Percentiles rank a stretch among this genome's conserved stretches.
Evolutionary conservation across 2,113 vertebrate species (phyloP).

Genomic region (Ellobius talpinus): DNA sequence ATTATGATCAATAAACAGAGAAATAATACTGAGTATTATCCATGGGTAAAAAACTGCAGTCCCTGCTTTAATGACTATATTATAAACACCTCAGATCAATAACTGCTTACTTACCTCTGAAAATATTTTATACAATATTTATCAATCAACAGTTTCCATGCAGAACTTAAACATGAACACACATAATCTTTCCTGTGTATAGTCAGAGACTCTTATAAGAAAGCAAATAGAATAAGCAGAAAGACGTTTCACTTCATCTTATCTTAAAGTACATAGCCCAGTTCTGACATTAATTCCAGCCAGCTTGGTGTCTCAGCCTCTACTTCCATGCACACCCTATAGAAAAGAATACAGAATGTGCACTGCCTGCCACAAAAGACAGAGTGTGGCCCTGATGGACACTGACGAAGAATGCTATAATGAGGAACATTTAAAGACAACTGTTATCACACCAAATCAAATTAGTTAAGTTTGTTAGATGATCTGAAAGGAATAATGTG

Average conservation of each 20-base stretch:
- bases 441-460: slow-evolving; percentile 52
- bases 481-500: slow-evolving; percentile 39
- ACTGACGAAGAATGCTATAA: slow-evolving; percentile 43
- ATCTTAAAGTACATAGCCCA: slow-evolving; percentile 42
- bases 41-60: slow-evolving; percentile 39
- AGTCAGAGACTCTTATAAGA: slow-evolving; percentile 60
- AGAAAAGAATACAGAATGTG: background rate
- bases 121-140: slow-evolving; percentile 60
- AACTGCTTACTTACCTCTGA: slow-evolving; percentile 40
- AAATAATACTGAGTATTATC: slow-evolving; percentile 63
- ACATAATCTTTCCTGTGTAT: background rate
- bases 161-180: slow-evolving; percentile 50
- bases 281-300: slow-evolving; percentile 18
- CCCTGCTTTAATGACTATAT: slow-evolving; percentile 58
- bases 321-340: background rate
- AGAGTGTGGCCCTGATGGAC: background rate
- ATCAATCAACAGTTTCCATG: background rate
- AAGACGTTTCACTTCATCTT: slow-evolving; percentile 16
- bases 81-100: slow-evolving; percentile 58
- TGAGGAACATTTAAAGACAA: slow-evolving; percentile 48
- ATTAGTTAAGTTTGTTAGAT: slow-evolving; percentile 41
- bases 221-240: slow-evolving; percentile 46
- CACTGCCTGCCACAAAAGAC: background rate
- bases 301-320: background rate
- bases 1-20: slow-evolving; percentile 38